Percentiles rank a stretch among this genome's conserved stretches.
Evolutionary conservation across 2,113 vertebrate genomes (phyloP).

Genomic region (Callorhinus ursinus): DNA sequence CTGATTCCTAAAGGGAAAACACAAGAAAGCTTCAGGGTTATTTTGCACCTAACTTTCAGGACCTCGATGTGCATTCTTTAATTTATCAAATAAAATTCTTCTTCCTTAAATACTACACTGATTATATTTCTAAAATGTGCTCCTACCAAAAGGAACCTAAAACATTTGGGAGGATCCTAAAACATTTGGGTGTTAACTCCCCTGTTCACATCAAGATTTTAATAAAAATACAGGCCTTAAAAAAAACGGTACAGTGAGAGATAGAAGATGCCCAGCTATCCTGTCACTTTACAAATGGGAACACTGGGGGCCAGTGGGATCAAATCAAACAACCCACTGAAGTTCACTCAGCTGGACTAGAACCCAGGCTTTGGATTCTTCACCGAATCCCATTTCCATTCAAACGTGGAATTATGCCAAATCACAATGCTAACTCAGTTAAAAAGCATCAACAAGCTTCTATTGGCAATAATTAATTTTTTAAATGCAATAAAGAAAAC

Average conservation of each 20-base stretch:
- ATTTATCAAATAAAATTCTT: slow-evolving; percentile 20
- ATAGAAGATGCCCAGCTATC: not conserved
- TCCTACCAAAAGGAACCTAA: not conserved
- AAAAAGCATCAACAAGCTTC: slow-evolving; percentile 28
- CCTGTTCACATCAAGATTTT: not conserved
- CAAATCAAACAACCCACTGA: not conserved
- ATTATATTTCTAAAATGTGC: not conserved
- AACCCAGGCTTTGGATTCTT: not conserved
- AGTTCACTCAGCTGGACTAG: not conserved
- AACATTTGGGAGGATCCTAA: not conserved
- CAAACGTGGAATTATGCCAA: slow-evolving; percentile 25
- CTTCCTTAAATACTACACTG: slow-evolving; percentile 21
- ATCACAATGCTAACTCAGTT: not conserved
- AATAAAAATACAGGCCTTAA: not conserved
- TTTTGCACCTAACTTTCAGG: slow-evolving; percentile 47
- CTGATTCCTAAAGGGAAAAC: slow-evolving; percentile 22
- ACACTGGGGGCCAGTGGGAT: not conserved
- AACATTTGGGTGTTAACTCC: not conserved
- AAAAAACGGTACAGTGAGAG: not conserved
- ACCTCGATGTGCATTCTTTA: slow-evolving; percentile 6
- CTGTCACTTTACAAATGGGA: not conserved
- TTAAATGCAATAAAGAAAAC: slow-evolving; percentile 61
- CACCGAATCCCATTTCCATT: not conserved
- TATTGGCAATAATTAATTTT: slow-evolving; percentile 61
- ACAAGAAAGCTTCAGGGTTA: not conserved